Evolutionary conservation across 2,888 invertebrate genomes (phyloP), one percentile per base, ranked within the genome.

Genomic region (Baronia brevicornis): DNA sequence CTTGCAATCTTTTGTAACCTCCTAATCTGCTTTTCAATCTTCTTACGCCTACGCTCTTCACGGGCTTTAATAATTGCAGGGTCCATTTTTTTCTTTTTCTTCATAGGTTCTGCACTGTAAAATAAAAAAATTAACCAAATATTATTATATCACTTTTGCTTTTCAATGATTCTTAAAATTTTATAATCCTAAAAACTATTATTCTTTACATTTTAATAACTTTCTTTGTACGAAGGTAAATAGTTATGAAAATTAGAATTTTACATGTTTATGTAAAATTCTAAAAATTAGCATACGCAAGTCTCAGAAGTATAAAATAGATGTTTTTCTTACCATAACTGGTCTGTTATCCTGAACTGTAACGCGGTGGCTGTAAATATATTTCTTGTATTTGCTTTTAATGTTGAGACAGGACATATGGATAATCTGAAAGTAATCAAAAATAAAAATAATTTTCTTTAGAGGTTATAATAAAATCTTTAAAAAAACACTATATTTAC

Each of bases 11-110:
- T 95, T 61, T 95, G 90, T 38, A 98, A 69, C 43, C 90, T 86
- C 28, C 91, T 85, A 43, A 98, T 97, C 63, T 91, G 91, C 62
- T 95, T 97, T 63, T 96, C 96, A 2, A 98, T 46, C 66, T 91
- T 95, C 59, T 88, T 94, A 43, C 90, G 90, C 41, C 87, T 91
- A 28, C 95, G 88, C 0, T 94, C 94, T 60, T 96, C 95, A 50
- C 95, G 87, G 7, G 90, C 90, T 63, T 90, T 91, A 0, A 95
- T 46, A 14, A 97, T 75, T 3, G 88, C 88, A 2, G 96, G 95
- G 72, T 97, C 96, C 1, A 95, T 30, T 59, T 88, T 91, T 62
- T 91, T 96, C 73, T 95, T 97, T 68, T 93, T 97, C 66, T 95
- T 97, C 60, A 97, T 63, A 2, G 97, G 97, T 65, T 96, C 95